Percentiles rank a stretch among this genome's conserved stretches.
phyloP scores from a whole-genome alignment of 2,113 vertebrate genomes.

The Motacilla alba region DNA sequence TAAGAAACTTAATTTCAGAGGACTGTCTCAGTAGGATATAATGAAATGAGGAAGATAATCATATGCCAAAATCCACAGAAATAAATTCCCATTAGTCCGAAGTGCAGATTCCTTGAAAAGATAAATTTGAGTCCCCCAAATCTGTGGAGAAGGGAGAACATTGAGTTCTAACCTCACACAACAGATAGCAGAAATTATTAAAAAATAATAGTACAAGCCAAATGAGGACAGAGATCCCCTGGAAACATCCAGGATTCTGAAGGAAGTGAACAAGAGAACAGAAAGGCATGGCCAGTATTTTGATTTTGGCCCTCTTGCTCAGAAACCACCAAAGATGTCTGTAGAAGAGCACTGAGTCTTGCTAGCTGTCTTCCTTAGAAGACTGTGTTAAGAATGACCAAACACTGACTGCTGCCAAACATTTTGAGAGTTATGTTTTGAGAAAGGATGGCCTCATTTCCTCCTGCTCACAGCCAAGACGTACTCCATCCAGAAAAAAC shows the following conservation, averaged over 20 bases:
- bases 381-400: not conserved
- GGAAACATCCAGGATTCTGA: not conserved
- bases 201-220: not conserved
- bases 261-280: not conserved
- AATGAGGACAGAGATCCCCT: not conserved
- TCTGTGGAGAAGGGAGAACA: not conserved
- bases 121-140: not conserved
- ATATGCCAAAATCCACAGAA: not conserved
- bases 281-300: not conserved
- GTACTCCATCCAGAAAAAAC: conserved; percentile 46
- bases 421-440: conserved; percentile 1
- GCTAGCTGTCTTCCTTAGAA: not conserved
- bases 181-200: not conserved
- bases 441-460: conserved; percentile 43
- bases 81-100: not conserved
- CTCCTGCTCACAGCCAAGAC: conserved; percentile 16
- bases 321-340: not conserved
- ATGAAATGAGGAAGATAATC: not conserved
- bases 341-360: not conserved
- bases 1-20: not conserved
- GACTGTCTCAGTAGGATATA: not conserved
- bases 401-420: not conserved
- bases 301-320: not conserved
- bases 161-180: not conserved
- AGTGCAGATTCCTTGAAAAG: not conserved